Conservation (phyloP, 2,113 vertebrate genomes). For the Hystrix brachyura region DNA sequence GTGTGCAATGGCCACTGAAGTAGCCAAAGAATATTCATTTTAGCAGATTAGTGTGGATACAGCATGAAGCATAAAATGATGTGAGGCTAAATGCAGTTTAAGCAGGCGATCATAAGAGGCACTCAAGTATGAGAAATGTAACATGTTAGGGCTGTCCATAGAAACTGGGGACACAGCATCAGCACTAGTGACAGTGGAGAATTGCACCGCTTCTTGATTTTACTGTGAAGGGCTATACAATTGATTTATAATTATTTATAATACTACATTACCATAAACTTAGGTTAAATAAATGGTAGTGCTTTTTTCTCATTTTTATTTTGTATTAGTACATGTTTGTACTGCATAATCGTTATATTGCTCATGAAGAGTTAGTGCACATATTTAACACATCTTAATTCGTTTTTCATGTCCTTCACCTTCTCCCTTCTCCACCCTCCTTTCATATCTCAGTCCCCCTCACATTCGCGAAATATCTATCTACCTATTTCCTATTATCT, state of each 20-base stretch:
- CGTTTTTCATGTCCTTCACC: neutral
- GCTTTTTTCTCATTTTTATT: neutral
- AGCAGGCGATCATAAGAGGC: neutral
- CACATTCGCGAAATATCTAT: neutral
- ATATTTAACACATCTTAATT: neutral
- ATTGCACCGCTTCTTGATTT: neutral
- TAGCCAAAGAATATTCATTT: neutral
- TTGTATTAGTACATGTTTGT: neutral
- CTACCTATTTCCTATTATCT: neutral
- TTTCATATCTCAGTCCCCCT: too few relatives aligned
- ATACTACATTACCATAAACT: neutral
- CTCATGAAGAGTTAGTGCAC: neutral
- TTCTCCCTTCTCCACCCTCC: neutral
- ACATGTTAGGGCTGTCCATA: neutral
- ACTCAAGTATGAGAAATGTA: neutral
- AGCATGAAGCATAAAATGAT: neutral
- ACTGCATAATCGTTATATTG: neutral
- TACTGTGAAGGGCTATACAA: neutral
- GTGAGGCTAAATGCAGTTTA: neutral
- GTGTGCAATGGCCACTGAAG: neutral
- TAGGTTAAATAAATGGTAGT: neutral
- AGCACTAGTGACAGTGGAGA: neutral
- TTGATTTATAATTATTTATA: constrained; percentile 39
- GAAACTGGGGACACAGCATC: neutral
- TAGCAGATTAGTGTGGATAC: neutral